A percentile compares a stretch with the other conserved stretches of the same genome.
These are phyloP conservation scores for Ophion ventricosus DNA, from an alignment of 2,888 invertebrate genomes.

Conservation along the genomic window DNA sequence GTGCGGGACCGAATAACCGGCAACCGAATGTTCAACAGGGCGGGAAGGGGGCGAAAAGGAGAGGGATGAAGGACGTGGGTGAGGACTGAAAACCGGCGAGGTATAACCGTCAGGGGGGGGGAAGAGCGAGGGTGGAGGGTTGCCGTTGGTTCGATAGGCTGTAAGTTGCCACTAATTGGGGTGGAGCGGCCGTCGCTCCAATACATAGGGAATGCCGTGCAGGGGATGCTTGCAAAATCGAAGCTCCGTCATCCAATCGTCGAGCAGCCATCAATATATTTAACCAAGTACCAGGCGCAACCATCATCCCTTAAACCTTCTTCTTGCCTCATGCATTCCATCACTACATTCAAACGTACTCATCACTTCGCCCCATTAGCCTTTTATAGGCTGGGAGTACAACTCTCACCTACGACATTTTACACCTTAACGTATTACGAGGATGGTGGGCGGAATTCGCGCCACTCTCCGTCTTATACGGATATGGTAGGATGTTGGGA, in stretches of 20 bases:
- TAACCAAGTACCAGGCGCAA: slow-evolving; percentile 33
- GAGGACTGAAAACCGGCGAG: slow-evolving; percentile 49
- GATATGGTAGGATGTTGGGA: too few species aligned
- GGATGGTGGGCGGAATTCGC: too few species aligned
- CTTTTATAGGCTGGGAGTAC: too few species aligned
- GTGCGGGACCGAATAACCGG: slow-evolving; percentile 55
- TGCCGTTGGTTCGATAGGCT: slow-evolving; percentile 65
- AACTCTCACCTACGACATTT: too few species aligned
- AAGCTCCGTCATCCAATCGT: slow-evolving; percentile 67
- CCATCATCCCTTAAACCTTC: slow-evolving; percentile 72
- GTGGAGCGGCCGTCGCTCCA: slow-evolving; percentile 67
- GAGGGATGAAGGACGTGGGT: slow-evolving; percentile 36
- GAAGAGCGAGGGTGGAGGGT: slow-evolving; percentile 51
- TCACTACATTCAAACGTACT: neutral
- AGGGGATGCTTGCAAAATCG: slow-evolving; percentile 73
- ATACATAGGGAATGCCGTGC: slow-evolving; percentile 44
- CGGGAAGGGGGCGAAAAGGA: slow-evolving; percentile 30
- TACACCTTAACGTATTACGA: too few species aligned
- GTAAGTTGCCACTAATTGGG: slow-evolving; percentile 80
- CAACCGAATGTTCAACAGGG: slow-evolving; percentile 22
- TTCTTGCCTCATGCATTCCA: slow-evolving; percentile 10
- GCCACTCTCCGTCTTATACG: too few species aligned
- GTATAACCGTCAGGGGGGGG: slow-evolving; percentile 29
- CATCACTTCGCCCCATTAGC: too few species aligned
- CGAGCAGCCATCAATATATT: slow-evolving; percentile 48